Base-by-base conservation (phyloP, 1,140 invertebrate species). In the Drosophila pachea region DNA sequence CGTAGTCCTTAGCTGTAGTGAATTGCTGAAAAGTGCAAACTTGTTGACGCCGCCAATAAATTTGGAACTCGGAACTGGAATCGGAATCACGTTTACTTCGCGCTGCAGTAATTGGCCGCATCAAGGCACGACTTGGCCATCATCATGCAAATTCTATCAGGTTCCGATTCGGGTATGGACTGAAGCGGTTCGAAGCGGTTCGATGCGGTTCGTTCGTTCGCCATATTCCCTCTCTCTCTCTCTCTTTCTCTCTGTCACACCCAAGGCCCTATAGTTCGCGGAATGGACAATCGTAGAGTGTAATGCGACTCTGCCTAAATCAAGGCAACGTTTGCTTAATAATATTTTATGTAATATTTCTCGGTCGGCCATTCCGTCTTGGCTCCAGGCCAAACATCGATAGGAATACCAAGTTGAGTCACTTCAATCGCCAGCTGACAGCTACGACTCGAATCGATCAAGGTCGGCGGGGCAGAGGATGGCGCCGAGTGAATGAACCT, bases 391-490 rank as follows among this genome's bases (percentile, higher is more conserved):
- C 66, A 74, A 67, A 60, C 16, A 65, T 58, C 22, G 42, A 66
- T 50, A 35, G 22, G 22, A 22, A 22, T 22, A 22, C 22, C 22
- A 4, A 11, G 38, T 32, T n/a, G 35, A 35, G 11, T 38, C 47
- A 14, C 35, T 31, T 31, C 58, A 9, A 29, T 14, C 29, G 31
- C 16, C 38, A 12, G 55, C 33, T 66, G 69, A 47, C 63, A 79
- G 73, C 50, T 76, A 70, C 77, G 74, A 52, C 63, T 64, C 43
- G 35, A 82, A 82, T 82, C 78, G 78, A 82, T 82, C 71, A 82
- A 61, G 54, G 50, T 38, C 56, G 75, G 73, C 73, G 60, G 22
- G 22, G 53, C 62, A 52, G 50, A 52, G 33, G 43, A 43, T 52
- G 68, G 70, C 70, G 70, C 53, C 76, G 52, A 43, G 56, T 61